Evolutionary conservation across 2,888 invertebrate genomes (phyloP).

Genomic region (Baronia brevicornis): DNA sequence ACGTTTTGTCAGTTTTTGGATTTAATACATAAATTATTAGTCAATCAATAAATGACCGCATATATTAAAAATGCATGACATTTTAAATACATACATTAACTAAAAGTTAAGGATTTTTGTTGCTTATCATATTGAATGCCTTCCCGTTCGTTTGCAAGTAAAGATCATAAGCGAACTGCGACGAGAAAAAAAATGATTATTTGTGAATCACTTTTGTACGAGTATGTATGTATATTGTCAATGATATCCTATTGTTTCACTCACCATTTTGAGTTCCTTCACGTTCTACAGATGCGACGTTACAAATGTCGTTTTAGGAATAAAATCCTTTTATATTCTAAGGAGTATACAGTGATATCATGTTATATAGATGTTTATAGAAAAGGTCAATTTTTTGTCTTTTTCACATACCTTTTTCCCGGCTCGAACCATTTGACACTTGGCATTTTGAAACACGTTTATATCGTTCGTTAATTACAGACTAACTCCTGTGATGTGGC

Average conservation of each 20-base stretch:
- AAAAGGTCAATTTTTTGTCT: conserved; percentile 29
- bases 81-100: conserved; percentile 1
- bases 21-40: conserved; percentile 10
- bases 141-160: too few relatives aligned
- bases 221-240: too few relatives aligned
- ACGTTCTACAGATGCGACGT: conserved; percentile 8
- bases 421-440: conserved; percentile 29
- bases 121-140: too few relatives aligned
- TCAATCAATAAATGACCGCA: conserved; percentile 4
- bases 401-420: conserved; percentile 23
- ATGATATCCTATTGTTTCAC: conserved; percentile 1
- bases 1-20: too few relatives aligned
- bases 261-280: conserved; percentile 14
- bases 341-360: conserved; percentile 6
- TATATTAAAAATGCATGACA: conserved; percentile 5
- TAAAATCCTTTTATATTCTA: conserved; percentile 15
- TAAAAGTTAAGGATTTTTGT: conserved; percentile 4
- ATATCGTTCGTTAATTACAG: conserved; percentile 14
- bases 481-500: conserved; percentile 1
- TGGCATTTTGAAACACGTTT: conserved; percentile 19
- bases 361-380: conserved; percentile 12
- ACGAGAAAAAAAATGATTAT: too few relatives aligned
- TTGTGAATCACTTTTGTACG: too few relatives aligned
- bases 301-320: conserved; percentile 9
- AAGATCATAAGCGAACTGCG: too few relatives aligned